Evolutionary conservation across 1,140 invertebrate genomes (phyloP).

Genomic region (Procambarus virginalis): DNA sequence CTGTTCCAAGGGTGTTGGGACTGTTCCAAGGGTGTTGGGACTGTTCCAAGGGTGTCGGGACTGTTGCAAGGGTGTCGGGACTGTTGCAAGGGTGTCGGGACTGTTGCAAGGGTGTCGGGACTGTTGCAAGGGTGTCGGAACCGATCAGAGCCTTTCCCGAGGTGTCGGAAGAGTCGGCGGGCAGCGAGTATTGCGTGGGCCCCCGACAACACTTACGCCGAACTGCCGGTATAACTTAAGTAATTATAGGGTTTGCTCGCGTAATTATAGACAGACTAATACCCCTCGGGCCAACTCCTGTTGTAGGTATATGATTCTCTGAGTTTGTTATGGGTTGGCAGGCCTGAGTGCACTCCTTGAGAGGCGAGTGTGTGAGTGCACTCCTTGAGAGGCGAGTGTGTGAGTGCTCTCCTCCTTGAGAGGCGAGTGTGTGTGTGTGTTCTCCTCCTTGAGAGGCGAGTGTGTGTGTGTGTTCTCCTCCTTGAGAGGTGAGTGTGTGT

Average conservation of each 20-base stretch:
- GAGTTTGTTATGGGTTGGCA: background rate
- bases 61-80: no score
- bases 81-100: no score
- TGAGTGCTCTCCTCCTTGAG: background rate
- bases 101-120: no score
- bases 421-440: background rate
- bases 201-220: constrained; percentile 38
- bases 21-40: no score
- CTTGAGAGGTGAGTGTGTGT: background rate
- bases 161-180: no score
- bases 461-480: background rate
- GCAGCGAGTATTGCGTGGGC: no score
- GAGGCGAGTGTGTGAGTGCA: constrained; percentile 15
- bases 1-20: no score
- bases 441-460: no score
- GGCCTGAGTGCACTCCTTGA: no score
- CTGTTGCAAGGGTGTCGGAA: no score
- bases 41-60: no score
- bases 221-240: constrained; percentile 21
- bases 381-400: background rate
- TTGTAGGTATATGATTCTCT: background rate
- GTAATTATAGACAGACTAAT: constrained; percentile 45
- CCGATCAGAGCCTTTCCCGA: no score
- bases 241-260: constrained; percentile 47
- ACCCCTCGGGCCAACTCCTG: background rate